These are phyloP conservation scores for Dipus sagitta DNA, from an alignment of 2,797 vertebrate species.

Conservation along the genomic window DNA sequence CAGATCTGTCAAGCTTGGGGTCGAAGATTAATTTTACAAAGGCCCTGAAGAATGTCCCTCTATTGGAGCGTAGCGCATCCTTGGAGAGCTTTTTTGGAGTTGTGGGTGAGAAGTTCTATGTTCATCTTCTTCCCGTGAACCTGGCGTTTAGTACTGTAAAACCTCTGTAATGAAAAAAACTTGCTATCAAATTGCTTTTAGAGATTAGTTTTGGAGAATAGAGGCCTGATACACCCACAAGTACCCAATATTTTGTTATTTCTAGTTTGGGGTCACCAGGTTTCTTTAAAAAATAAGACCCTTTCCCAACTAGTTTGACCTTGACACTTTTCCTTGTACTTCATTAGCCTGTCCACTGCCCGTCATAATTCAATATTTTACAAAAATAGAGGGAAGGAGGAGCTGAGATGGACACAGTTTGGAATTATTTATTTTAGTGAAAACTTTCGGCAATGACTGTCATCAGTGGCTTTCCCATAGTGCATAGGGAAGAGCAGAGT, in stretches of 20 bases:
- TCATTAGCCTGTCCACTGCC: background rate
- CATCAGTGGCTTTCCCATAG: background rate
- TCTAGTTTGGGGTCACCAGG: background rate
- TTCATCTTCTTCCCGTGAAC: background rate
- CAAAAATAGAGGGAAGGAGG: background rate
- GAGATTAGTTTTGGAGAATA: background rate
- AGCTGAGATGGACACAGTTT: background rate
- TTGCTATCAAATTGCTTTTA: background rate
- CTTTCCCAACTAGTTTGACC: background rate
- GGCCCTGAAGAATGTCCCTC: background rate
- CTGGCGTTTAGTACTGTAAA: background rate
- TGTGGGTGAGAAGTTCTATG: background rate
- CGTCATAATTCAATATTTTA: background rate
- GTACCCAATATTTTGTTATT: background rate
- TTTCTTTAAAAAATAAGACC: constrained; percentile 3
- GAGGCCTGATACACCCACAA: background rate
- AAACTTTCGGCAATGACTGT: background rate
- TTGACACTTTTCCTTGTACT: background rate
- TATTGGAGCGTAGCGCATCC: background rate
- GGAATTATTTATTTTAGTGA: background rate
- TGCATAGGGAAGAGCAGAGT: background rate
- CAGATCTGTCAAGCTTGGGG: background rate
- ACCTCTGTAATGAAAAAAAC: background rate
- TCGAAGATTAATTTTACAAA: background rate
- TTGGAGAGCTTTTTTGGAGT: background rate